A percentile compares a stretch with the other conserved stretches of the same genome.
Conservation (phyloP, 2,113 vertebrate genomes). For the Otis tarda region DNA sequence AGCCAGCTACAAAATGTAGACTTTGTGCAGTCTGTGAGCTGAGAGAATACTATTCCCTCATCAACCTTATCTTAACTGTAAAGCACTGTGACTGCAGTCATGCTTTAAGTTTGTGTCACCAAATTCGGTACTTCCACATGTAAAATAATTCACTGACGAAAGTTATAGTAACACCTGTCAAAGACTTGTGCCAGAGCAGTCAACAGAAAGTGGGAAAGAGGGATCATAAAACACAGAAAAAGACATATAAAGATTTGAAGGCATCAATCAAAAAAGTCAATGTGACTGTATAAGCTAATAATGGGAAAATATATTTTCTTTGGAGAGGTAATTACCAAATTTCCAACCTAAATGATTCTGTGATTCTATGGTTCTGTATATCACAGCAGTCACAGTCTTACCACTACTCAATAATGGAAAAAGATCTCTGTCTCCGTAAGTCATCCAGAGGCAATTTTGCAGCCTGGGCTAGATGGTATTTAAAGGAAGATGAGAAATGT, state of each 20-base stretch:
- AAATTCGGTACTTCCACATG: neutral
- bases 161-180: conserved; percentile 22
- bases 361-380: neutral
- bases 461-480: neutral
- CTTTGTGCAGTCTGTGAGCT: neutral
- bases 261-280: neutral
- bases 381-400: neutral
- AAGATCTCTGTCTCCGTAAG: neutral
- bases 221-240: neutral
- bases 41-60: neutral
- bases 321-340: neutral
- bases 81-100: neutral
- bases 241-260: neutral
- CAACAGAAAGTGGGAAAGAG: conserved; percentile 8
- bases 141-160: neutral
- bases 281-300: neutral
- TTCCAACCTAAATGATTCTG: neutral
- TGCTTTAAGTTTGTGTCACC: neutral
- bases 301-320: neutral
- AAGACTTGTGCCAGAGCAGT: neutral
- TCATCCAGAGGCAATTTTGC: neutral
- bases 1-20: conserved; percentile 12
- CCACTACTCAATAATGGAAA: neutral
- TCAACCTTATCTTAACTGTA: neutral
- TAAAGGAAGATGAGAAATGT: neutral